Evolutionary conservation across 2,888 invertebrate genomes (phyloP).

Genomic region (Cephus rjabovi): DNA sequence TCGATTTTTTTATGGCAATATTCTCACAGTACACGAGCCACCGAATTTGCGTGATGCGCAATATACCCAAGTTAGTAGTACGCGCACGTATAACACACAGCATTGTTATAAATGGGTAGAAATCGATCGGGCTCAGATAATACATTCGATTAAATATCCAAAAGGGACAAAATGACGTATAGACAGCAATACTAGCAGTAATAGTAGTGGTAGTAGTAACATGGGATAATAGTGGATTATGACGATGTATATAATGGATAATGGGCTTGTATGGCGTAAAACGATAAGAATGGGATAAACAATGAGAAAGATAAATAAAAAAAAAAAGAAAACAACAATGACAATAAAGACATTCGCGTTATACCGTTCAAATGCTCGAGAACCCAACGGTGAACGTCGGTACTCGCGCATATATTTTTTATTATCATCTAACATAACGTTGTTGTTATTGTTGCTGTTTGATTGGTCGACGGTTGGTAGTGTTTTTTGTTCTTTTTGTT

Average conservation of each 20-base stretch:
- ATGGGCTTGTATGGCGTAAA: background rate
- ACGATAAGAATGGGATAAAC: background rate
- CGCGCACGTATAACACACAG: background rate
- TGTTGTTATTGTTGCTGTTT: background rate
- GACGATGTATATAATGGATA: background rate
- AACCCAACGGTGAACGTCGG: conserved; percentile 28
- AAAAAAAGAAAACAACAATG: conserved; percentile 1
- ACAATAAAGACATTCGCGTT: conserved; percentile 34
- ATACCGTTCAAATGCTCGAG: conserved; percentile 38
- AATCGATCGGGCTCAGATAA: background rate
- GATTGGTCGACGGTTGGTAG: background rate
- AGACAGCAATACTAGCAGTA: background rate
- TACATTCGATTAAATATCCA: background rate
- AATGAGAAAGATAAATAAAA: background rate
- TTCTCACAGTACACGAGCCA: background rate
- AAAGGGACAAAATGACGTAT: background rate
- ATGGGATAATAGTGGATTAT: background rate
- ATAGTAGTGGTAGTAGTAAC: background rate
- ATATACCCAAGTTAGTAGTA: background rate
- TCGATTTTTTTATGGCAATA: background rate
- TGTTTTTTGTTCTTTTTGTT: conserved; percentile 26
- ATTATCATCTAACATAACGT: conserved; percentile 43
- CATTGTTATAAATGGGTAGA: background rate
- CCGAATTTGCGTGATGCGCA: background rate
- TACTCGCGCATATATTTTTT: conserved; percentile 47